Evolutionary conservation across 2,113 vertebrate genomes (phyloP).

Genomic region (Dendrocopos noguchii): DNA sequence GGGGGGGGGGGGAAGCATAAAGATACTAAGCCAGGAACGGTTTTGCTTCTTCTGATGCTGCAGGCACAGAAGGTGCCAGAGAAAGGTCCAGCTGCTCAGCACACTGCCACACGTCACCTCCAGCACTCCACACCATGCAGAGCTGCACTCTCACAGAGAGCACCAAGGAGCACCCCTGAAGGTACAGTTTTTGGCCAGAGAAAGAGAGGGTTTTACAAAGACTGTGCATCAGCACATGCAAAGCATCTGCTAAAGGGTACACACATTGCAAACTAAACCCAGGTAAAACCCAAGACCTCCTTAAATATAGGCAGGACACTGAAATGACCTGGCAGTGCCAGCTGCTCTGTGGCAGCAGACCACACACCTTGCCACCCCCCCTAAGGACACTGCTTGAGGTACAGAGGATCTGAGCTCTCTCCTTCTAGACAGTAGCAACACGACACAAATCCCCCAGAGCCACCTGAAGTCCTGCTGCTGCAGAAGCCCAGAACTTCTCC

Average conservation of each 20-base stretch:
- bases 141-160: background rate
- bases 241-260: background rate
- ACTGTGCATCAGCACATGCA: background rate
- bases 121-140: background rate
- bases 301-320: background rate
- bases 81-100: background rate
- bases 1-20: no score
- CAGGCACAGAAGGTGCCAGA: background rate
- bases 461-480: background rate
- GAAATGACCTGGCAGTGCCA: background rate
- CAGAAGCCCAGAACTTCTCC: background rate
- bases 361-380: background rate
- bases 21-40: background rate
- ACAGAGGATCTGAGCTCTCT: background rate
- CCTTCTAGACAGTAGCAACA: background rate
- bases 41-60: background rate
- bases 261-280: background rate
- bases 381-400: fast-evolving
- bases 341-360: background rate
- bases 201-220: background rate
- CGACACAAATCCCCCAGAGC: background rate
- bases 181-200: background rate
- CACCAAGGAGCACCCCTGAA: background rate
- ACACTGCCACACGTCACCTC: background rate
- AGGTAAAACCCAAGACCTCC: background rate